Base-by-base conservation (phyloP, 2,888 invertebrate genomes). In the Beris morrisii region DNA sequence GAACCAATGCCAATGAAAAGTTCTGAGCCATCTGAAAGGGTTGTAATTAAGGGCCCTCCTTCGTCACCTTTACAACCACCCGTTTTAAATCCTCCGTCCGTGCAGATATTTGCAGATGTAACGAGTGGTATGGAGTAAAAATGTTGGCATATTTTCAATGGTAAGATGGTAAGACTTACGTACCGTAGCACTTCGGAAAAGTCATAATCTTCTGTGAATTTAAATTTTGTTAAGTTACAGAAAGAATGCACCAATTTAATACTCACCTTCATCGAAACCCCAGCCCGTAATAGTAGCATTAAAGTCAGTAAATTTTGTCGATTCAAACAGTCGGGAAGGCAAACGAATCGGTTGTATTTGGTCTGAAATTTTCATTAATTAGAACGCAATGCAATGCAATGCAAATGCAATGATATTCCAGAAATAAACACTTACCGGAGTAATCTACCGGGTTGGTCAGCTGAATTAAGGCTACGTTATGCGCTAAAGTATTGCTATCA, bases 141-240 rank as follows among this genome's bases (percentile, higher is more conserved):
- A 3, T 77, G 73, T 48, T 79, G 78, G 70, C 84, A 84, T 3
- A 75, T 72, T 32, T 72, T 64, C 28, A 80, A 81, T 31, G 76
- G 74, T 28, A 82, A 75, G n/a, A 83, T 77, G 30, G 78, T 77
- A 1, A 80, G 73, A 28, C 76, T 73, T 2, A 81, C 80, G 57
- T 75, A 78, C 44, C 82, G 77, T 57, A 83, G 72, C 32, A 80
- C 78, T 50, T 77, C 71, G 22, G 76, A 77, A 57, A 77, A 73
- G n/a, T 64, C 56, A 30, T 9, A 13, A 22, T 38, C 32, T 6
- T 43, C 38, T 56, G 13, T 22, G 11, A 54, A 54, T 13, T 48
- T 13, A 5, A 13, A 13, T 11, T 9, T 44, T 44, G 31, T 68
- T 67, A 59, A 22, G 22, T 22, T 22, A 22, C 22, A 22, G 22